Evolutionary conservation across 1,140 invertebrate species (phyloP), one percentile per base, ranked within the genome.

Genomic region (Drosophila kikkawai): DNA sequence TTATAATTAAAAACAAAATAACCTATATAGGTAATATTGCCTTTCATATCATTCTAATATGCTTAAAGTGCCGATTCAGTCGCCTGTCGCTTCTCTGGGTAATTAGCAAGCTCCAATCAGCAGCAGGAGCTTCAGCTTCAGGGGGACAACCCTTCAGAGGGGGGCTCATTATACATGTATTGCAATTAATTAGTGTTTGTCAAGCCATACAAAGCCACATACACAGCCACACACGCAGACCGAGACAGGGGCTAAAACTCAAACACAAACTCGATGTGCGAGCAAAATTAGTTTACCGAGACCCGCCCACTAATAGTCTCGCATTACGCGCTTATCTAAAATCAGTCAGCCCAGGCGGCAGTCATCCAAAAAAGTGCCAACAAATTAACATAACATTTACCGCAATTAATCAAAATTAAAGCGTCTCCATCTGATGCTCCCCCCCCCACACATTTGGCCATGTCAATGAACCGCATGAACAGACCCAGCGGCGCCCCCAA

Each of bases 311-410:
- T 65, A 83, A 75, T 79, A 65, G 75, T 69, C 60, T 59, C 56
- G 45, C 70, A 79, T 83, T 80, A 75, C 36, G n/a, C 50, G 75
- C 70, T 69, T 82, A 83, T 83, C 75, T 56, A 59, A 70, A 83
- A 83, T 83, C 71, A 55, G 34, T 79, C 68, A 65, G 64, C 15
- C 44, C 50, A n/a, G 51, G 26, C 71, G 51, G 26, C 71, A 77
- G 36, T 7, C 65, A 65, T n/a, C 42, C 66, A 79, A 79, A 83
- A 84, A 84, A 80, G 57, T 75, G 63, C 55, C 51, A 75, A 53
- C 80, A 87, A 87, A 88, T 88, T 88, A 87, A 74, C 82, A 82
- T 82, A 87, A 69, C 70, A 87, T 79, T 88, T 77, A 69, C 76
- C 83, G 78, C 77, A 84, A 90, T 88, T 88, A 90, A 88, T 88